Conservation (phyloP, 2,797 vertebrate genomes). For the Sarcophilus harrisii region DNA sequence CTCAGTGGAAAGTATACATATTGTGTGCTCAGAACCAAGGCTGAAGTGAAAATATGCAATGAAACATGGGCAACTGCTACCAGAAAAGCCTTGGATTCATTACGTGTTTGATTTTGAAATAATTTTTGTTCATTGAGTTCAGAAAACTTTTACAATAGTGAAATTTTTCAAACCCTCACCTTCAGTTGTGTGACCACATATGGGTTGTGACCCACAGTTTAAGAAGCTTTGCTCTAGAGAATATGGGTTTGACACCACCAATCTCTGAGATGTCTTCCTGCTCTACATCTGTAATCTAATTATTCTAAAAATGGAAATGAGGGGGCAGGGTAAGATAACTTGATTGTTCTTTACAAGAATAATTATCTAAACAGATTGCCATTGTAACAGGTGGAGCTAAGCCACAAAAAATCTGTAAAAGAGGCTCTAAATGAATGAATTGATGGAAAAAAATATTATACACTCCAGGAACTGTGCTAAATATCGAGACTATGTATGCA, state of each 20-base stretch:
- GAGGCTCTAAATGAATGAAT: neutral
- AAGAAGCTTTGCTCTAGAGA: neutral
- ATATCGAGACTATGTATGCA: neutral
- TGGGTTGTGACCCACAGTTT: too few relatives aligned
- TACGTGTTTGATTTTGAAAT: too few relatives aligned
- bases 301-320: neutral
- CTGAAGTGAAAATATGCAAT: too few relatives aligned
- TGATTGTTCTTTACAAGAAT: neutral
- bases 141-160: too few relatives aligned
- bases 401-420: neutral
- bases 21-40: too few relatives aligned
- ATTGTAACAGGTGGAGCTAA: neutral
- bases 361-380: neutral
- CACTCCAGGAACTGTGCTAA: neutral
- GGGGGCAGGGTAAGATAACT: neutral
- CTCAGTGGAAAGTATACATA: too few relatives aligned
- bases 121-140: too few relatives aligned
- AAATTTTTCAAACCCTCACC: too few relatives aligned
- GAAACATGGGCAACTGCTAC: too few relatives aligned
- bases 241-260: neutral
- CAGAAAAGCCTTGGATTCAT: too few relatives aligned
- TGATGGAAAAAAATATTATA: neutral
- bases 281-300: neutral
- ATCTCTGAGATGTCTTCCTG: neutral
- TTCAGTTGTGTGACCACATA: too few relatives aligned